Conservation (phyloP, 2,888 invertebrate genomes). For the Balanococcus diminutus region DNA sequence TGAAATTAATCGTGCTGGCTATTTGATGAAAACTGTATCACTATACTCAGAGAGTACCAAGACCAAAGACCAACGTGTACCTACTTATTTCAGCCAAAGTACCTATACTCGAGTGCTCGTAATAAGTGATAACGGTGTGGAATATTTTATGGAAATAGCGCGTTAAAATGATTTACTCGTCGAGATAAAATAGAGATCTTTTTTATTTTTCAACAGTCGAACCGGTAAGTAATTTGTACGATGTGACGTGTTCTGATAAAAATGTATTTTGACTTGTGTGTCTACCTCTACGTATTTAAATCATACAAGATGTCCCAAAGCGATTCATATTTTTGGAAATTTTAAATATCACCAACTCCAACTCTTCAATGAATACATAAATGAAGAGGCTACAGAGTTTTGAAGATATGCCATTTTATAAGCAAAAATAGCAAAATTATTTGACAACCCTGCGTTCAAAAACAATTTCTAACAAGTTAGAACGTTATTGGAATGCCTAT, state of each 20-base stretch:
- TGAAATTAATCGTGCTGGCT: not conserved
- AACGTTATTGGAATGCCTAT: no score
- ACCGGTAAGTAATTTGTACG: not conserved
- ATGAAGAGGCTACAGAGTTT: no score
- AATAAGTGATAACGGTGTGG: not conserved
- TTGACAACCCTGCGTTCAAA: no score
- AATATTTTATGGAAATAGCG: conserved; percentile 20
- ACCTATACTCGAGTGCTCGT: no score
- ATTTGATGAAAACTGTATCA: conserved; percentile 5
- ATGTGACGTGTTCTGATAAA: not conserved
- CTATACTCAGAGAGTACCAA: not conserved
- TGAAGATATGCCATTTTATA: no score
- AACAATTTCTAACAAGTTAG: no score
- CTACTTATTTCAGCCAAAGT: not conserved
- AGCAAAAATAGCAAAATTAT: no score
- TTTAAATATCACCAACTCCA: no score
- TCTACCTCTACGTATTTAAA: not conserved
- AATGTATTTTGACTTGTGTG: not conserved
- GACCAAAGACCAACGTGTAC: not conserved
- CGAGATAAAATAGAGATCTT: not conserved
- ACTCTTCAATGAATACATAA: no score
- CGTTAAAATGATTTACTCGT: conserved; percentile 9
- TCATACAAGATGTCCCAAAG: no score
- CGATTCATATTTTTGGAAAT: no score
- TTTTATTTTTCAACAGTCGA: not conserved